A percentile compares a stretch with the other conserved stretches of the same genome.
Conservation (phyloP, 2,797 vertebrate species). For the Enteromius argenteus region DNA sequence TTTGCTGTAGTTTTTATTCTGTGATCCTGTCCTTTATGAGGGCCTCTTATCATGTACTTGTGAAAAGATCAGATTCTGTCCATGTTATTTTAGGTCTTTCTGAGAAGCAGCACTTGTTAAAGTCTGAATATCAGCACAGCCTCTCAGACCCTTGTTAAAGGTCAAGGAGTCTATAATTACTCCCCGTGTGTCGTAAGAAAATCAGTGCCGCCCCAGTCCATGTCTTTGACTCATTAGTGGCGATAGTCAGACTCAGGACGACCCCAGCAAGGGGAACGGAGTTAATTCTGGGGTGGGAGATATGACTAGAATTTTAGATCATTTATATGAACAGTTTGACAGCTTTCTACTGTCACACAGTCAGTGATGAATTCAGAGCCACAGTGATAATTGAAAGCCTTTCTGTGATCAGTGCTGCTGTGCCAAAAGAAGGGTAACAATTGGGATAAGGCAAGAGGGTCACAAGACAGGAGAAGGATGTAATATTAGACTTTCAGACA, state of each 20-base stretch:
- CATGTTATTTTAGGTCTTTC: constrained; percentile 15
- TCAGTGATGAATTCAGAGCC: not conserved
- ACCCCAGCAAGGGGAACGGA: not conserved
- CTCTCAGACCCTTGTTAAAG: constrained; percentile 28
- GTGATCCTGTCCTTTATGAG: not conserved
- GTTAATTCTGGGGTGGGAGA: not conserved
- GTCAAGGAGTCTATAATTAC: constrained; percentile 38
- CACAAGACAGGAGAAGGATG: not conserved
- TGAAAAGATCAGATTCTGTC: constrained; percentile 1
- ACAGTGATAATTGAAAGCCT: not conserved
- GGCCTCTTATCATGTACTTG: not conserved
- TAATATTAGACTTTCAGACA: constrained; percentile 3
- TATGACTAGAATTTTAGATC: not conserved
- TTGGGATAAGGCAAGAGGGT: not conserved
- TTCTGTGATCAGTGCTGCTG: not conserved
- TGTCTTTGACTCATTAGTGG: not conserved
- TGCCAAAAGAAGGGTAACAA: not conserved
- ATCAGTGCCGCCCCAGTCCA: not conserved
- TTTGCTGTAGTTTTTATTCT: not conserved
- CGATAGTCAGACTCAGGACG: not conserved
- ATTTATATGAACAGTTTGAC: not conserved
- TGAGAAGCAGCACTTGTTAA: not conserved
- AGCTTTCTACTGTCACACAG: not conserved
- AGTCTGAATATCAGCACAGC: not conserved
- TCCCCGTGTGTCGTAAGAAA: not conserved